Evolutionary conservation across 2,888 invertebrate genomes (phyloP).

Genomic region (Rhopalosiphum nymphaeae): DNA sequence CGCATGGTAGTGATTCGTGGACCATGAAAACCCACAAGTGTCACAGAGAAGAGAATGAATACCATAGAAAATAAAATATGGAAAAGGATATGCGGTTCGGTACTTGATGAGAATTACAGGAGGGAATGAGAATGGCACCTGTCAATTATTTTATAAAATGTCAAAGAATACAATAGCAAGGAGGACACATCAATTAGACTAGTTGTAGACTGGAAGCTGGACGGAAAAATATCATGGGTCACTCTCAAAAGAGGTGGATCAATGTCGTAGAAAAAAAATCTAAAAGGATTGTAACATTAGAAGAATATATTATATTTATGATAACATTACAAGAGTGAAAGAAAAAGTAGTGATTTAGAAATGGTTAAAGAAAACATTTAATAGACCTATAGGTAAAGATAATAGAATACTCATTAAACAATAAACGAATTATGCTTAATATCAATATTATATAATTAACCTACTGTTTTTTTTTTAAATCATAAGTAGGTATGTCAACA

Average conservation of each 20-base stretch:
- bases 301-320: neutral
- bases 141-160: neutral
- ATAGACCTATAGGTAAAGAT: neutral
- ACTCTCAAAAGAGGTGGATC: neutral
- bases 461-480: neutral
- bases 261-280: neutral
- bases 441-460: neutral
- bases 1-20: neutral
- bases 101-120: neutral
- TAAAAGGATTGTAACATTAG: neutral
- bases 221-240: neutral
- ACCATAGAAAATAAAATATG: neutral
- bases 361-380: neutral
- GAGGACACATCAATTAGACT: neutral
- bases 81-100: neutral
- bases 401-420: neutral
- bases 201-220: neutral
- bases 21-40: neutral
- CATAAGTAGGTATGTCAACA: neutral
- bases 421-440: neutral
- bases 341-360: neutral
- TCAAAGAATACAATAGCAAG: neutral
- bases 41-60: neutral
- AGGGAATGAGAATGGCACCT: neutral
- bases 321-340: neutral